Conservation (phyloP, 2,113 vertebrate genomes). For the Sapajus apella region DNA sequence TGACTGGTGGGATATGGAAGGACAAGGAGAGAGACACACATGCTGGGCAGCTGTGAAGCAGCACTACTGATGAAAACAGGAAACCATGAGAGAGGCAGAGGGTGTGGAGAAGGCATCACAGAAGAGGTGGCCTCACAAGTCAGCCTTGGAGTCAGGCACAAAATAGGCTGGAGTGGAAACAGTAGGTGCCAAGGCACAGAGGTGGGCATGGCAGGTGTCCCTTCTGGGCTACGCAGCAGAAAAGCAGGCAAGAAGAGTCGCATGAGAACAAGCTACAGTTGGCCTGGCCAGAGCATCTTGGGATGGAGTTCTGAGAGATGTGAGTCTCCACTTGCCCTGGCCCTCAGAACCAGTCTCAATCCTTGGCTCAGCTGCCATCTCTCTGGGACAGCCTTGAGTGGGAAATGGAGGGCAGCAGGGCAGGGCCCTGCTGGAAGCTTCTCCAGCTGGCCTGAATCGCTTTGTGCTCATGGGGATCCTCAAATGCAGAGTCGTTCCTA, state of each 20-base stretch:
- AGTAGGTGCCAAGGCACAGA: not conserved
- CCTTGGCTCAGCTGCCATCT: not conserved
- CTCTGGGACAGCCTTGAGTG: not conserved
- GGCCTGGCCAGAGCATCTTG: not conserved
- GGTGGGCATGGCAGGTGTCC: not conserved
- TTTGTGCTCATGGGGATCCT: not conserved
- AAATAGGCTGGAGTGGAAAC: not conserved
- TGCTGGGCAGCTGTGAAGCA: not conserved
- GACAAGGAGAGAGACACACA: rapidly evolving
- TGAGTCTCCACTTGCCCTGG: too few species aligned
- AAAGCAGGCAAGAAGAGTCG: not conserved
- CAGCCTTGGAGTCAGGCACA: rapidly evolving
- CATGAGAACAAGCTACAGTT: not conserved
- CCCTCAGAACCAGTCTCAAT: not conserved
- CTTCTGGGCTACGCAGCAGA: not conserved
- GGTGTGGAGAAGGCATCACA: not conserved
- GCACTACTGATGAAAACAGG: not conserved
- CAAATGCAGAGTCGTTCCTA: not conserved
- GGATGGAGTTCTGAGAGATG: not conserved
- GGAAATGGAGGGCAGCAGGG: not conserved
- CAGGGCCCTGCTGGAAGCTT: not conserved
- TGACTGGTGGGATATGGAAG: not conserved
- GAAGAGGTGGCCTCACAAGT: not conserved
- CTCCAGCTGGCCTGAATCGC: not conserved
- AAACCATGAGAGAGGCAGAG: too few species aligned